Base-by-base conservation (phyloP, 2,888 invertebrate species). In the Ochropleura plecta region DNA sequence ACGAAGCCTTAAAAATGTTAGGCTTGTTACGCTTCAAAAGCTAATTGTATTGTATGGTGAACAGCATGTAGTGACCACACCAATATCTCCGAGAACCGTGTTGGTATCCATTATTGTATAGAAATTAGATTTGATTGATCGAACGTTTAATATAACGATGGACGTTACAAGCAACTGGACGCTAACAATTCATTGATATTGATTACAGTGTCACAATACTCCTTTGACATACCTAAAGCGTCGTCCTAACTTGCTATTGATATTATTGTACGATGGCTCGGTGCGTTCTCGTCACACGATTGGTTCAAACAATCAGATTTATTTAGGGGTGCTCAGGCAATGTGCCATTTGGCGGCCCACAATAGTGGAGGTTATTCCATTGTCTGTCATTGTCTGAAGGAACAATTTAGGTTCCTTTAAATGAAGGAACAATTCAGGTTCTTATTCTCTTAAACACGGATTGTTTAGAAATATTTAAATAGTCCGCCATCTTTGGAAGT, bases 71-170 rank as follows among this genome's bases (percentile, higher is more conserved):
- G 55, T 49, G 53, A 62, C 63, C 30, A 63, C 42, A 53, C 30
- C 18, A 64, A 73, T 48, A 64, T 64, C 53, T 48, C 62, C 10
- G 30, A 67, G 42, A 14, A 63, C 30, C 48, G 12, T 44, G 44
- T 55, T 55, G 62, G 62, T 44, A 20, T 53, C 71, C 51, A 71
- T 72, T 62, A 66, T 40, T 18, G 46, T 14, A 67, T 42, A 68
- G 67, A 64, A 73, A 69, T 73, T 73, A 79, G 44, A 44, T n/a
- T 59, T 79, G 79, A 79, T 79, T 79, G 73, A 79, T 79, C 64
- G 78, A n/a, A 44, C 66, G 44, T 59, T 73, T 79, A 79, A 57
- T 67, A 75, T 55, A 60, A 73, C 73, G 79, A 73, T 79, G 59
- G 73, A 68, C 68, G 73, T 68, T 65, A 9, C n/a, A n/a, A 49